Evolutionary conservation across 2,888 invertebrate species (phyloP), one percentile per base, ranked within the genome.

Genomic region (Mimumesa dahlbomi): DNA sequence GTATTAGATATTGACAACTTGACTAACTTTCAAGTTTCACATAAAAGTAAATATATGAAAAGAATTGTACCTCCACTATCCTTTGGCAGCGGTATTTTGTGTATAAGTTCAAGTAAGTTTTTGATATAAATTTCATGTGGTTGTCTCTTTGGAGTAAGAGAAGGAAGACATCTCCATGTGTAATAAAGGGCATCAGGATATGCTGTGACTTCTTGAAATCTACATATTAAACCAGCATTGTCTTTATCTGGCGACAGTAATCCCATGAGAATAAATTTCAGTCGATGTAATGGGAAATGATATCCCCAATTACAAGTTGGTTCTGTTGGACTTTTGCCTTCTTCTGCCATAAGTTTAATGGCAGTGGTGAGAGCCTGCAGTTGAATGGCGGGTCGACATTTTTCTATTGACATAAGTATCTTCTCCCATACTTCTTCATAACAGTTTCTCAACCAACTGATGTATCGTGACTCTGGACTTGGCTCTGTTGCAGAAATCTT

Each of bases 131-230:
- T 89, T 53, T 90, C 89, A n/a, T 91, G 91, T 25, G 90, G 91
- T 73, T 92, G 91, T 13, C 90, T 89, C 82, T 92, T 93, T 22
- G 92, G 92, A 48, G 91, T 93, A 85, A 91, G 89, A 79, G 90
- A 88, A 11, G 92, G 91, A 80, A 94, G 84, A 56, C 92, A 85
- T 85, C 92, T 92, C 90, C 96, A 94, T 0, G 93, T 93, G 84
- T 93, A 92, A 85, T 93, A 95, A 68, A 96, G 90, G 14, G 96
- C 92, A 87, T 97, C 97, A 75, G 93, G 92, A 86, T 94, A 95
- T 62, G 92, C 91, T 0, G 94, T 90, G 86, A 94, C 95, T 88
- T 95, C 95, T 84, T 94, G 93, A 85, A 95, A 95, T 77, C 94
- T 92, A 9, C 91, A 89, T 69, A 96, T 92, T 0, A 94, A 90